Base-by-base conservation (phyloP, 2,797 vertebrate species). In the Poeciliopsis turneri region DNA sequence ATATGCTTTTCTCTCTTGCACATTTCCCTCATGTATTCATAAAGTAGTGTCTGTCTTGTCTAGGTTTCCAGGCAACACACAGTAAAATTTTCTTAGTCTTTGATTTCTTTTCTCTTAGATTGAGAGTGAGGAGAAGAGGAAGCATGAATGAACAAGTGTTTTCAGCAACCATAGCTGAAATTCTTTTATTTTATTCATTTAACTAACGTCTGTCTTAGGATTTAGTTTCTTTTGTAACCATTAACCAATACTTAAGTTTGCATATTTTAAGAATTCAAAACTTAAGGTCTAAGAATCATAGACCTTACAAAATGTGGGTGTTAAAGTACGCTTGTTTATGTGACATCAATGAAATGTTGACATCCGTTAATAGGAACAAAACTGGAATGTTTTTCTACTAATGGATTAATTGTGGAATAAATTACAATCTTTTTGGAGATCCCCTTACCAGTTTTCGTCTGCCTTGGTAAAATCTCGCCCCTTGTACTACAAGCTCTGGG, bases 11-110 rank as follows among this genome's bases (percentile, higher is more conserved):
- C 76, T 78, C 75, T 81, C 81, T 80, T 82, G 85, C 85, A 89
- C 84, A 80, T 90, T 87, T 90, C 78, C 84, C 88, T 94, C 89
- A 79, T 90, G 91, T 92, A 91, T 33, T 89, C 91, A 88, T 85
- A 84, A 90, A 93, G 88, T 92, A 93, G 91, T 92, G 90, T 93
- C 89, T 94, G 93, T 91, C 91, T 92, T 92, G 86, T 92, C 84
- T 86, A 61, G 82, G 96, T 96, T 95, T 95, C 95, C 92, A 95
- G 92, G 95, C 95, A 96, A 96, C 95, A 51, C 95, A 57, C 88
- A 89, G 86, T 88, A 84, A 76, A 85, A 85, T 92, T 92, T 75
- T 91, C 82, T 86, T 88, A 90, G 85, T 93, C 87, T 89, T 91
- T 92, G 90, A 92, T 88, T 92, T 88, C 89, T 92, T 88, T 86